Evolutionary conservation across 2,797 vertebrate genomes (phyloP).

Genomic region (Acomys russatus): DNA sequence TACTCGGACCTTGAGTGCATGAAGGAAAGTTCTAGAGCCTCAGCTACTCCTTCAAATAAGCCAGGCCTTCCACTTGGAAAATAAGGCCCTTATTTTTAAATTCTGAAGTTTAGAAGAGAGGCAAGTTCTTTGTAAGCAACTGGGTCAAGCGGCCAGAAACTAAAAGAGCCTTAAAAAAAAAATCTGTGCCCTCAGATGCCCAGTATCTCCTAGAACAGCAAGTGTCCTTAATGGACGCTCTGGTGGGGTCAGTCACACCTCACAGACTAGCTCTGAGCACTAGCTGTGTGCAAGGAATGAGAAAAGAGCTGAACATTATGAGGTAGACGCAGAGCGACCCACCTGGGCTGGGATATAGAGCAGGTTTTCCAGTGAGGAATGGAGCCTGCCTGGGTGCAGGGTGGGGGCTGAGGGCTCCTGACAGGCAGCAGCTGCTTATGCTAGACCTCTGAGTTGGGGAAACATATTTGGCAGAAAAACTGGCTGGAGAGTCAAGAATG

Average conservation of each 20-base stretch:
- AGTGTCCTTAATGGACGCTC: neutral
- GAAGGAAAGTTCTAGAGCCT: slow-evolving; percentile 55
- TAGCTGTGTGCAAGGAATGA: neutral
- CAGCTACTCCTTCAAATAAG: slow-evolving; percentile 32
- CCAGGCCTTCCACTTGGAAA: neutral
- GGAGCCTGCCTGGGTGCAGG: neutral
- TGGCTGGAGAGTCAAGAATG: slow-evolving; percentile 5
- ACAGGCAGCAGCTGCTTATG: neutral
- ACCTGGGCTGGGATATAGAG: neutral
- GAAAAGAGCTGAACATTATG: neutral
- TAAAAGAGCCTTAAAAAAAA: neutral
- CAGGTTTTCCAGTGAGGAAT: slow-evolving; percentile 16
- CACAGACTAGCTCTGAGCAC: neutral
- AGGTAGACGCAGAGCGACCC: neutral
- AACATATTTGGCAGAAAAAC: slow-evolving; percentile 61
- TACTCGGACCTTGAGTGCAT: slow-evolving; percentile 20
- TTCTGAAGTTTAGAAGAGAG: slow-evolving; percentile 63
- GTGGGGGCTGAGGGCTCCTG: slow-evolving; percentile 1
- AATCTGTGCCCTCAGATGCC: neutral
- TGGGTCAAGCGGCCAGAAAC: neutral
- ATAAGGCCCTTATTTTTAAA: slow-evolving; percentile 48
- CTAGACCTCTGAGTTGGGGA: slow-evolving; percentile 2
- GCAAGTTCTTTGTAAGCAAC: neutral
- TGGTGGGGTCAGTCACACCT: neutral
- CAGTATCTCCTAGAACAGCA: neutral